phyloP scores from a whole-genome alignment of 2,888 invertebrate genomes.

The Spodoptera exigua region DNA sequence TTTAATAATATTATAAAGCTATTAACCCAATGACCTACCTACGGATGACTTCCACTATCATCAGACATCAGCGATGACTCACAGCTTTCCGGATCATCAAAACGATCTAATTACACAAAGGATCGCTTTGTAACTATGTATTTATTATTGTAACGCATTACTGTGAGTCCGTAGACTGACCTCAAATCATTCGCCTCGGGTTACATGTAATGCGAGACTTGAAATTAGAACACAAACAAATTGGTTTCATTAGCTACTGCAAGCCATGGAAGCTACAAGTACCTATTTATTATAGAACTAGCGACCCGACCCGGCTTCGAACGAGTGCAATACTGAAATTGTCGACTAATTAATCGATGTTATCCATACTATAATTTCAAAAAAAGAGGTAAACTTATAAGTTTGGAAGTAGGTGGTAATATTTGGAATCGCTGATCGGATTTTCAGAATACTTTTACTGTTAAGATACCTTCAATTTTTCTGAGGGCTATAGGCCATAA shows the following conservation, averaged over 20 bases:
- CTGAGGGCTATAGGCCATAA: too few relatives aligned
- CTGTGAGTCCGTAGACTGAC: slow-evolving; percentile 15
- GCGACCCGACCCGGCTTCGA: too few relatives aligned
- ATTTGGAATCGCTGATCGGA: too few relatives aligned
- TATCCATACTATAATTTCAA: too few relatives aligned
- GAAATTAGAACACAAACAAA: slow-evolving; percentile 44
- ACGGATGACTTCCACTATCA: not conserved
- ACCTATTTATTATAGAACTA: not conserved
- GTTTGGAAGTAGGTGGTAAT: too few relatives aligned
- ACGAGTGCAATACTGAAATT: slow-evolving; percentile 2
- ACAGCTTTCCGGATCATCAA: slow-evolving; percentile 7
- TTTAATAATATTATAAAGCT: not conserved
- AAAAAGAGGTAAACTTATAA: too few relatives aligned
- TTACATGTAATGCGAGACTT: slow-evolving; percentile 51
- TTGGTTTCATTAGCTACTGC: slow-evolving; percentile 1
- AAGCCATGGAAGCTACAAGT: not conserved
- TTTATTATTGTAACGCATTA: slow-evolving; percentile 12
- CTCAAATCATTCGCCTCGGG: slow-evolving; percentile 35
- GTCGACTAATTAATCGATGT: too few relatives aligned
- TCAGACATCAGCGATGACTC: slow-evolving; percentile 10
- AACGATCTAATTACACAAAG: slow-evolving; percentile 53
- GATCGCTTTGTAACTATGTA: slow-evolving; percentile 27
- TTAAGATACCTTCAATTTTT: too few relatives aligned
- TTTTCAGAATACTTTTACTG: too few relatives aligned
- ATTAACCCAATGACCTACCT: slow-evolving; percentile 20